These are phyloP conservation scores for Dolomedes plantarius DNA, from an alignment of 2,888 invertebrate species.

Conservation along the genomic window DNA sequence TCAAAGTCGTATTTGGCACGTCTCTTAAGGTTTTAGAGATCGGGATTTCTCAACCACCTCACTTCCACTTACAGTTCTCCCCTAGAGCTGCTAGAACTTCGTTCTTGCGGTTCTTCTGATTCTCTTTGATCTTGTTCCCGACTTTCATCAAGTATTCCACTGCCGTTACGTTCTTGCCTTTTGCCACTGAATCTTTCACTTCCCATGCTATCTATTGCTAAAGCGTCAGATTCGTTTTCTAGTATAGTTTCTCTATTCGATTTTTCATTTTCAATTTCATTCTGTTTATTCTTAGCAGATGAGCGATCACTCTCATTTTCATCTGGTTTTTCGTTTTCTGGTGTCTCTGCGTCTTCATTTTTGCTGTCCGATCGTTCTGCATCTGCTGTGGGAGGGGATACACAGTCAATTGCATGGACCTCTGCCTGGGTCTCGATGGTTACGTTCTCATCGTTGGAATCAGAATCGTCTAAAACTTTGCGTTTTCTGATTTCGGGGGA, in stretches of 20 bases:
- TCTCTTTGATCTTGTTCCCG: slow-evolving; percentile 29
- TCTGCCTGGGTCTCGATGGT: slow-evolving; percentile 52
- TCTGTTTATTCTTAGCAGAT: neutral
- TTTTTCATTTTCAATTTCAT: neutral
- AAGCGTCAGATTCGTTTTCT: slow-evolving; percentile 23
- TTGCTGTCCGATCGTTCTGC: neutral
- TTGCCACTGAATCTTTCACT: slow-evolving; percentile 48
- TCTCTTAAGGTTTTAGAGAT: too few species aligned
- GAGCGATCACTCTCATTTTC: slow-evolving; percentile 1
- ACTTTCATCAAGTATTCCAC: slow-evolving; percentile 49
- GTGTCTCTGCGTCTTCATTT: slow-evolving; percentile 4
- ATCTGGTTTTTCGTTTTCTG: neutral
- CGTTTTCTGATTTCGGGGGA: neutral
- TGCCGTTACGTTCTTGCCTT: slow-evolving; percentile 49
- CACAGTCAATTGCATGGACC: slow-evolving; percentile 46
- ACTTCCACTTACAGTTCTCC: slow-evolving; percentile 48
- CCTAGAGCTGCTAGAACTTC: slow-evolving; percentile 62
- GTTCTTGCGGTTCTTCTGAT: slow-evolving; percentile 46
- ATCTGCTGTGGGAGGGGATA: slow-evolving; percentile 22
- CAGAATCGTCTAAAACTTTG: slow-evolving; percentile 46
- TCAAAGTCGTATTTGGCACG: too few species aligned
- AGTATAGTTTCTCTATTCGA: neutral
- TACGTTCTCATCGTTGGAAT: slow-evolving; percentile 48
- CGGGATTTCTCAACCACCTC: too few species aligned
- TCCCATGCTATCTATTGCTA: neutral